Percentiles rank a stretch among this genome's conserved stretches.
Evolutionary conservation across 1,140 invertebrate genomes (phyloP).

Genomic region (Steinernema feltiae): DNA sequence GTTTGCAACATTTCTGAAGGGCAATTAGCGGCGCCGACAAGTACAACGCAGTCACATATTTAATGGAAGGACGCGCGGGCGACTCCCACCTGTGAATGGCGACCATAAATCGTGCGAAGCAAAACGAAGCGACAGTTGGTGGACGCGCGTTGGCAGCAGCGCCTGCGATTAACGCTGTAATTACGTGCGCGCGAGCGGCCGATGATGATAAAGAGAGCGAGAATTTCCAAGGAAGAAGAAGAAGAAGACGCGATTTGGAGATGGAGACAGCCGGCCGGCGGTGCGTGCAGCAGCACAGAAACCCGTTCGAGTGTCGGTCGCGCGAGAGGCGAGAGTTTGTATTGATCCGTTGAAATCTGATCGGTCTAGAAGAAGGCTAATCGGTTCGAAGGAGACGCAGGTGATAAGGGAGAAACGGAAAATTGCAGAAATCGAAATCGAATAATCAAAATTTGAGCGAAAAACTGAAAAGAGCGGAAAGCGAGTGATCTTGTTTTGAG

Average conservation of each 20-base stretch:
- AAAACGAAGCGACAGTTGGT: slow-evolving; percentile 15
- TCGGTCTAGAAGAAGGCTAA: no score
- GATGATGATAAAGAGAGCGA: not conserved
- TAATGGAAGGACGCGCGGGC: not conserved
- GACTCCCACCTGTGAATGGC: slow-evolving; percentile 10
- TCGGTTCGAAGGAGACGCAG: no score
- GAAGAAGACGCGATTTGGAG: not conserved
- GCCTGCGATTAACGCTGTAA: slow-evolving; percentile 10
- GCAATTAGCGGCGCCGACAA: not conserved
- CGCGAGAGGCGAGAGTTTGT: not conserved
- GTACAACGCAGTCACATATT: not conserved
- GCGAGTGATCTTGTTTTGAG: no score
- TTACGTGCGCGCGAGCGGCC: not conserved
- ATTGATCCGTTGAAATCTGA: no score
- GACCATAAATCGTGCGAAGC: slow-evolving; percentile 5
- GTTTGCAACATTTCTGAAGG: not conserved
- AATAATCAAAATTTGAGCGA: no score
- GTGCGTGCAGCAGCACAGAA: no score
- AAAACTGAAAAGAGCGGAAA: no score
- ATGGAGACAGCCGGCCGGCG: no score
- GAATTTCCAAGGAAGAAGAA: not conserved
- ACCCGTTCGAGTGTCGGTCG: not conserved
- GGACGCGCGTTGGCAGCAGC: not conserved
- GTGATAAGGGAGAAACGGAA: no score
- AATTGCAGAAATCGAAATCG: no score